Evolutionary conservation across 2,113 vertebrate species (phyloP), one percentile per base, ranked within the genome.

Genomic region (Emydocephalus ijimae): DNA sequence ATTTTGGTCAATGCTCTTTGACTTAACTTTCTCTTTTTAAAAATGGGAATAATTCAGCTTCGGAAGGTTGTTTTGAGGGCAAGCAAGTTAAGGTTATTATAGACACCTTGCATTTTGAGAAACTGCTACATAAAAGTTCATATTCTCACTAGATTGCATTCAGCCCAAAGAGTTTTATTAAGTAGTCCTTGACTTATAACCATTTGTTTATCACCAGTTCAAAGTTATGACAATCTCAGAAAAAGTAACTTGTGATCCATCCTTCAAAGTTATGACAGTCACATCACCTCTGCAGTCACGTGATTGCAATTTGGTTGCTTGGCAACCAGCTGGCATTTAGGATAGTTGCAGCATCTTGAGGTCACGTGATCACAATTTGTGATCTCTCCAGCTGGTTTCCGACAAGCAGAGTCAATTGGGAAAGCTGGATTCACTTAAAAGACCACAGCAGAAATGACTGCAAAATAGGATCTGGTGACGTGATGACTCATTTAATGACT

Each of bases 131-230:
- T 93, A 43, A 52, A 24, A 86, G 55, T 87, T 64, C 12, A 90
- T 21, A 52, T 52, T 87, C 24, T 5, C 12, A 24, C 24, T 11
- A 26, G 26, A 87, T 26, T 50, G 34, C 95, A 11, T 96, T 96
- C 96, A 92, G 21, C 85, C 96, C 94, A 95, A 50, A 97, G 94
- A 97, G 96, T 93, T 59, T 87, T 92, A 85, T 93, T 55, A 14
- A n/a, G 12, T 69, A 69, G 29, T 34, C 64, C 29, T 69, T 1
- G 64, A 69, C 29, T n/a, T 69, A 69, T 2, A 5, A 6, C 14
- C 29, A 15, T 34, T 34, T 69, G 14, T 34, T 69, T 69, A 69
- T 34, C 0, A 29, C 64, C 29, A 15, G 29, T 69, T 34, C 29
- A 2, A 34, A 18, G 29, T 69, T 69, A 69, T 34, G 29, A 18